Base-by-base conservation (phyloP, 2,888 invertebrate species). In the Cylindroiulus punctatus region DNA sequence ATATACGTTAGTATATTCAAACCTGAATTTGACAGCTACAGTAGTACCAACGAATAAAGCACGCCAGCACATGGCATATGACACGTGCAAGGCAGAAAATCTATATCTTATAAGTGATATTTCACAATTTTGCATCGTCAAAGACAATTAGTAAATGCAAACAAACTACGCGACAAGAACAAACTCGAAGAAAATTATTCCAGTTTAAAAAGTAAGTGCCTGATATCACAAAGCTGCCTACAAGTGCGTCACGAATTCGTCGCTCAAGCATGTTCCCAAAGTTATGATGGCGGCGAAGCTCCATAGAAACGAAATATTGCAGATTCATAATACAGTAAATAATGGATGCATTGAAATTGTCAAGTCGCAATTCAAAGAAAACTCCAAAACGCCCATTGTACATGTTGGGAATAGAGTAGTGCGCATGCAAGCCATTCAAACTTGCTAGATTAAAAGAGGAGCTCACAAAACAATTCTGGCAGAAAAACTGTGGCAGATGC, bases 401-500 rank as follows among this genome's bases (percentile, higher is more conserved):
- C 65, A 65, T 3, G 65, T 65, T 65, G 26, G 65, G 65, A 65
- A 65, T 65, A 65, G 22, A 12, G 65, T 26, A 57, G 4, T n/a
- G 26, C 10, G 26, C 10, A 26, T 65, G 26, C 26, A 26, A 26
- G 65, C 65, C 65, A 65, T 65, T 65, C 65, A 65, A 65, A 65
- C 65, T 65, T 65, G 26, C 65, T 26, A 65, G 65, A 65, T 65
- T 65, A 65, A 65, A 65, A 65, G 65, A 26, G n/a, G 65, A 65
- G 65, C 65, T 26, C 57, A 57, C 57, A 65, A 26, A 65, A 65
- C 65, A 65, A 65, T 65, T 26, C 65, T 65, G 12, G 10, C 4
- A 44, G n/a, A 52, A 52, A 65, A 65, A 65, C 65, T 26, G 65
- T 65, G 65, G 65, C 65, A 65, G 65, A 65, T 65, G 65, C 65